A percentile compares a stretch with the other conserved stretches of the same genome.
Conservation (phyloP, 2,797 vertebrate genomes). For the Bucorvus abyssinicus region DNA sequence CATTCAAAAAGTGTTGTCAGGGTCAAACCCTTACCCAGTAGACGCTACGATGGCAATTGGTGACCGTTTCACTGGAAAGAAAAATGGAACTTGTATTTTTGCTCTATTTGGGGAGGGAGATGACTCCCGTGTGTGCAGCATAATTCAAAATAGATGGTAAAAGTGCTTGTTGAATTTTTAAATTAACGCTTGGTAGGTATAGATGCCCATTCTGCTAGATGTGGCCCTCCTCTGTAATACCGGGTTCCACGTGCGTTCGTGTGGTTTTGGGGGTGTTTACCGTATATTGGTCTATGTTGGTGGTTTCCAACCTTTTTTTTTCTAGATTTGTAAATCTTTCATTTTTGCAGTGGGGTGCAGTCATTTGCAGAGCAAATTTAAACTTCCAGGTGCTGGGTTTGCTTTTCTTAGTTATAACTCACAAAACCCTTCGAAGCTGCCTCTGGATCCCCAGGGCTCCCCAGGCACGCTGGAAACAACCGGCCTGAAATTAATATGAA, state of each 20-base stretch:
- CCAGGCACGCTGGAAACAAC: not conserved
- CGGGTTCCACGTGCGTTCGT: not conserved
- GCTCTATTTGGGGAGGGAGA: not conserved
- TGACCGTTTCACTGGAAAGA: not conserved
- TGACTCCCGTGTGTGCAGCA: not conserved
- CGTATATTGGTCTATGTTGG: not conserved
- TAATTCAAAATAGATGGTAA: not conserved
- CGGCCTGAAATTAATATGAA: not conserved
- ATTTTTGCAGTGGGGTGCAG: not conserved
- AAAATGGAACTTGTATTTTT: not conserved
- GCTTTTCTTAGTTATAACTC: not conserved
- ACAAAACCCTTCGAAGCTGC: not conserved
- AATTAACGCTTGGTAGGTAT: not conserved
- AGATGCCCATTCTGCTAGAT: not conserved
- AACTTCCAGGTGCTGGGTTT: not conserved
- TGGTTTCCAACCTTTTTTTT: not conserved
- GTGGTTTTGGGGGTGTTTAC: not conserved
- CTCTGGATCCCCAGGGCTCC: not conserved
- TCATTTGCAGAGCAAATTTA: not conserved
- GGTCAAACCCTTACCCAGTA: not conserved
- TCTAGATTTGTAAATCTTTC: not conserved
- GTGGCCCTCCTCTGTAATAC: not conserved
- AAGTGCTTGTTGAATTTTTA: not conserved
- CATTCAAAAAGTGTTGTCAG: not conserved
- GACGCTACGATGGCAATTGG: not conserved